Conservation (phyloP, 2,113 vertebrate genomes). For the Microcebus murinus region DNA sequence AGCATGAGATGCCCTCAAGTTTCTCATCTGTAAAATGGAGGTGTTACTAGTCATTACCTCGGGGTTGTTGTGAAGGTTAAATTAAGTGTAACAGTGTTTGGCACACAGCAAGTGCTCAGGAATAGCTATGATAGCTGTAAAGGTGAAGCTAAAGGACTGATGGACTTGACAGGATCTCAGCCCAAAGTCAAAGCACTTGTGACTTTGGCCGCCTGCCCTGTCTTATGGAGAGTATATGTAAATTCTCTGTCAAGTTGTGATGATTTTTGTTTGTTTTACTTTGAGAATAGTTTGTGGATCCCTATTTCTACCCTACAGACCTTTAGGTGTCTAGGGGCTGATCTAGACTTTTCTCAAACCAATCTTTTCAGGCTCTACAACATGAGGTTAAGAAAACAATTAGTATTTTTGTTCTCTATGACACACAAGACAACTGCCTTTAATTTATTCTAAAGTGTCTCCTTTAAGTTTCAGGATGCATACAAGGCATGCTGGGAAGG, state of each 20-base stretch:
- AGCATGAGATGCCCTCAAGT: neutral
- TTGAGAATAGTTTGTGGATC: neutral
- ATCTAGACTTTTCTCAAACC: neutral
- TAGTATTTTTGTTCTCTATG: neutral
- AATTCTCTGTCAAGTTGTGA: neutral
- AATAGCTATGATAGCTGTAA: neutral
- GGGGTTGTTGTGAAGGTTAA: neutral
- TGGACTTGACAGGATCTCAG: neutral
- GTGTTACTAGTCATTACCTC: neutral
- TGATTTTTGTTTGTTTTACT: neutral
- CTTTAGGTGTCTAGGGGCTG: neutral
- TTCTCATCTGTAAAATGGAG: neutral
- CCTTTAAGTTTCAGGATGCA: neutral
- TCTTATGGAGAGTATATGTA: neutral
- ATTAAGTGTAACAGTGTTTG: neutral
- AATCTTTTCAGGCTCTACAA: neutral
- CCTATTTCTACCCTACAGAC: neutral
- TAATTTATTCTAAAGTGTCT: slow-evolving; percentile 2
- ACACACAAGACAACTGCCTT: neutral
- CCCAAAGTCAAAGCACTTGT: neutral
- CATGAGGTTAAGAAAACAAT: neutral
- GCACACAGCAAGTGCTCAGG: neutral
- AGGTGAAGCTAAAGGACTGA: neutral
- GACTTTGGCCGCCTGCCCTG: neutral
- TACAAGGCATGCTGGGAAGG: neutral